Evolutionary conservation across 2,888 invertebrate species (phyloP).

Genomic region (Drosophila nr. perissopoda): DNA sequence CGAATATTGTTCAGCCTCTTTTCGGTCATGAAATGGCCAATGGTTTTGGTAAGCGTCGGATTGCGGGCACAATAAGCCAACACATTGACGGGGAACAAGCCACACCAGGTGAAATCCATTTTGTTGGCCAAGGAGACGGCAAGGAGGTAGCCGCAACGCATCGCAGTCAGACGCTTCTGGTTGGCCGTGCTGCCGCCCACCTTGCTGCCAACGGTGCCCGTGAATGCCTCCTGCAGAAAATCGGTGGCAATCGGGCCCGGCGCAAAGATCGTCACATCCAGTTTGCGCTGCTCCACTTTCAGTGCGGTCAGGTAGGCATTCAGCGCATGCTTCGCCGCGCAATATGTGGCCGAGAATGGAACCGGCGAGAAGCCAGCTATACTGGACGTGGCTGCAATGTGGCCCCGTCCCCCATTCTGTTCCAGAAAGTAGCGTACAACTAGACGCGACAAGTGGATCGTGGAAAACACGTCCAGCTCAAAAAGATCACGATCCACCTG

Average conservation of each 20-base stretch:
- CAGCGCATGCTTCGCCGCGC: constrained; percentile 91
- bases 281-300: constrained; percentile 86
- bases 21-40: constrained; percentile 67
- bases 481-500: constrained; percentile 91
- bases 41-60: constrained; percentile 83
- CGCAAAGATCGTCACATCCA: constrained; percentile 89
- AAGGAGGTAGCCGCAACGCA: constrained; percentile 87
- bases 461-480: constrained; percentile 91
- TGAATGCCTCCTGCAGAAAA: constrained; percentile 89
- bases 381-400: constrained; percentile 91
- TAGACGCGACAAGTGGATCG: constrained; percentile 89
- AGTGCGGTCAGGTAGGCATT: constrained; percentile 91
- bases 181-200: constrained; percentile 84
- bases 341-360: constrained; percentile 89
- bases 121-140: constrained; percentile 87
- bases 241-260: constrained; percentile 92
- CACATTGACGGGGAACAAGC: constrained; percentile 87
- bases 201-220: constrained; percentile 87
- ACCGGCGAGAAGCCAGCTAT: constrained; percentile 89
- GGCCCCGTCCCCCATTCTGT: constrained; percentile 86
- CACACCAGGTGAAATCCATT: constrained; percentile 89
- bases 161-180: constrained; percentile 86
- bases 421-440: constrained; percentile 88
- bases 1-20: constrained; percentile 77
- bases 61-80: constrained; percentile 87